A percentile compares a stretch with the other conserved stretches of the same genome.
Evolutionary conservation across 2,888 invertebrate species (phyloP).

Genomic region (Carabus problematicus): DNA sequence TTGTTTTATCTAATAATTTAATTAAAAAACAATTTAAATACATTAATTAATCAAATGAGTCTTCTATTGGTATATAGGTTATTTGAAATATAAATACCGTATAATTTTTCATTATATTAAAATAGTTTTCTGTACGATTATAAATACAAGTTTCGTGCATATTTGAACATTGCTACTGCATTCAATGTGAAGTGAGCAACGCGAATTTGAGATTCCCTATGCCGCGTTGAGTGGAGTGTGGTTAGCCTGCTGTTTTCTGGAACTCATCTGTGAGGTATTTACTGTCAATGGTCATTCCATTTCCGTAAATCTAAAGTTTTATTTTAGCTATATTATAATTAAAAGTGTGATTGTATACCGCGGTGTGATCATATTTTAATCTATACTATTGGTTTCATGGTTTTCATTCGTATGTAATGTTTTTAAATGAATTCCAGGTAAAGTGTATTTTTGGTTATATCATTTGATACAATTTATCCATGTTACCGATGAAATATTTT

Average conservation of each 20-base stretch:
- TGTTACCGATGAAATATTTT: constrained; percentile 26
- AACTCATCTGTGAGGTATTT: constrained; percentile 45
- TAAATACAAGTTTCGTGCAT: background rate
- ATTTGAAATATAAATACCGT: too few relatives aligned
- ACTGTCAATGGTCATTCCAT: constrained; percentile 50
- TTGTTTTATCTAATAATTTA: too few relatives aligned
- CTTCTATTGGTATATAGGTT: background rate
- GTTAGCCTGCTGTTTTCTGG: constrained; percentile 24
- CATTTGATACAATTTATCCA: constrained; percentile 20
- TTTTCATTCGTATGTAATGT: constrained; percentile 28
- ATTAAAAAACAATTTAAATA: too few relatives aligned
- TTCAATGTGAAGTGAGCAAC: background rate
- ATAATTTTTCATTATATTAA: too few relatives aligned
- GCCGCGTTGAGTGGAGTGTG: constrained; percentile 7
- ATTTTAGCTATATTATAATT: constrained; percentile 30
- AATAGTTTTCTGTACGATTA: too few relatives aligned
- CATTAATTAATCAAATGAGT: background rate
- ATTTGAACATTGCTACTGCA: background rate
- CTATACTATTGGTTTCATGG: constrained; percentile 12
- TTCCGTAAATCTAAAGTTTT: constrained; percentile 44
- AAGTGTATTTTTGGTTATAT: constrained; percentile 47
- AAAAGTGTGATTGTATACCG: constrained; percentile 22
- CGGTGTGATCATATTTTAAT: constrained; percentile 28
- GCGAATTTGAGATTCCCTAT: background rate
- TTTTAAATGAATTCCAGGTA: constrained; percentile 42